A percentile compares a stretch with the other conserved stretches of the same genome.
These are phyloP conservation scores for Gavia stellata DNA, from an alignment of 2,113 vertebrate species.

Conservation along the genomic window DNA sequence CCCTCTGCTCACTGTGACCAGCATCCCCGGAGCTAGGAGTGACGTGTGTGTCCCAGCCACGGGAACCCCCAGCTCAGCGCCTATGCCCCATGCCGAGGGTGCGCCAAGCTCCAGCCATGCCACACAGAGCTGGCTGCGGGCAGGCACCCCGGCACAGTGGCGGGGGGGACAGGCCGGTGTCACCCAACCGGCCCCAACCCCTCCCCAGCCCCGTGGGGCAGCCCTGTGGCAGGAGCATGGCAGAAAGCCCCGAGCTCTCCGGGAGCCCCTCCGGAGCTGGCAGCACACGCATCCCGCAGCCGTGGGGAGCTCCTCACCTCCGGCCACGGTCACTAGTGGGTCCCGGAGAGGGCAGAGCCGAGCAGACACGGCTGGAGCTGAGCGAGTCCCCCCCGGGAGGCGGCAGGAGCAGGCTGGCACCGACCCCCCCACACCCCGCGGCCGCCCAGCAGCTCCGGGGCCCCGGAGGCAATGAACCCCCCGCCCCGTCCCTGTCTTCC, in stretches of 20 bases:
- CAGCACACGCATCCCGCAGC: rapidly evolving
- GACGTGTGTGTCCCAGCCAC: rapidly evolving
- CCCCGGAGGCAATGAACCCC: background rate
- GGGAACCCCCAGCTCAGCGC: background rate
- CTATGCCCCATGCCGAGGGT: background rate
- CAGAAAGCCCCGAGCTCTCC: rapidly evolving
- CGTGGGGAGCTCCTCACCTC: background rate
- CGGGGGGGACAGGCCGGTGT: background rate
- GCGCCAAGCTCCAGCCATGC: rapidly evolving
- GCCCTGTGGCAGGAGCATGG: background rate
- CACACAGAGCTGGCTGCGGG: rapidly evolving
- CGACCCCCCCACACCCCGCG: rapidly evolving
- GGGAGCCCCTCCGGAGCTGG: background rate
- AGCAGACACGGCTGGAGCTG: rapidly evolving
- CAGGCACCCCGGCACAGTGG: rapidly evolving
- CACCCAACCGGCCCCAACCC: background rate
- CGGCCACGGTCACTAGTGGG: background rate
- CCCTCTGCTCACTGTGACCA: background rate
- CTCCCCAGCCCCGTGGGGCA: background rate
- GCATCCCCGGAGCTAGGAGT: background rate
- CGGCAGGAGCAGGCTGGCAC: background rate
- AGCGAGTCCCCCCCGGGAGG: background rate
- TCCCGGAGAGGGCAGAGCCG: background rate
- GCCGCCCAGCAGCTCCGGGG: background rate
- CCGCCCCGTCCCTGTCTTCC: background rate